Evolutionary conservation across 2,113 vertebrate genomes (phyloP), one percentile per base, ranked within the genome.

Genomic region (Dissostichus mawsoni): DNA sequence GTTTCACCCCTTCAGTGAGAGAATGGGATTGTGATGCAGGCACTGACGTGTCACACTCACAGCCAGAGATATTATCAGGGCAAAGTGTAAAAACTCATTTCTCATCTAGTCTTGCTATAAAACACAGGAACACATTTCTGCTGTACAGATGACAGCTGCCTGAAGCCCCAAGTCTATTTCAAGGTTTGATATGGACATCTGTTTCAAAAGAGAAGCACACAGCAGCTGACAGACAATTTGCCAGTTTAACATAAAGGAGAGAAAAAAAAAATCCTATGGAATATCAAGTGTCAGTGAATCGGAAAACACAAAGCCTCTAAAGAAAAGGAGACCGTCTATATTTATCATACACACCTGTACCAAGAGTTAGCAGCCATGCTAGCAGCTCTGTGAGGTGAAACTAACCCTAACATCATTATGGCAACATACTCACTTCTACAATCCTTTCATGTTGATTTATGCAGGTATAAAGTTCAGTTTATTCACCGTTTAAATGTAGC

Each of bases 1-100:
- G 53, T 71, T 76, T 84, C 71, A 50, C 51, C 56, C 73, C 41
- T 68, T 80, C 7, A 74, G 55, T 68, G 56, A 76, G 50, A 57
- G 63, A 74, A 56, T 69, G 74, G 52, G 64, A 85, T 69, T 80
- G 66, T 72, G 67, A 69, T 55, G 64, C 81, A 78, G 64, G 79
- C 72, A 56, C 57, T 11, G 73, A 85, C 81, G 76, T 69, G 83
- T 78, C 77, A 58, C 55, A 36, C 55, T 45, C 70, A 50, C 68
- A 81, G 48, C 50, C 45, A 41, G 59, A 74, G 69, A 48, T 80
- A 65, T 77, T 76, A 48, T 66, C 83, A 50, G 13, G 10, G n/a
- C 10, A 20, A 29, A 64, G 64, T 68, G 67, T 75, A 64, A 84
- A 74, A 80, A 41, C 23, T 62, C 14, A 59, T 55, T 56, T 66